Evolutionary conservation across 2,113 vertebrate species (phyloP).

Genomic region (Chionodraco myersi): DNA sequence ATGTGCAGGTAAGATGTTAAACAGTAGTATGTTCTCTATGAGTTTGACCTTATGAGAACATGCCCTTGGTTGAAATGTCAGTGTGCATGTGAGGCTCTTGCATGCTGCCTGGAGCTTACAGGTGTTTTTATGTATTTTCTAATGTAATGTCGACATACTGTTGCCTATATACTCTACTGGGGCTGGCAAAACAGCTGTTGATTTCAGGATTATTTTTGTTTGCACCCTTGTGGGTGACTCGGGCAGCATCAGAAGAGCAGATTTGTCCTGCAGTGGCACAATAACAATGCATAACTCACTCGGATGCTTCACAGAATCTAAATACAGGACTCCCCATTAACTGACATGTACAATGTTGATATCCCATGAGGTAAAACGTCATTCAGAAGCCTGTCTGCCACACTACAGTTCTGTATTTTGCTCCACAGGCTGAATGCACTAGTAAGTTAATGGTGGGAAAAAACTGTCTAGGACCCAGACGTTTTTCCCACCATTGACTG

Average conservation of each 20-base stretch:
- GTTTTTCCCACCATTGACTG: conserved; percentile 76
- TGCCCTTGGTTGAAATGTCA: neutral
- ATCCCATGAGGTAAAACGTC: conserved; percentile 17
- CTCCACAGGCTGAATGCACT: conserved; percentile 21
- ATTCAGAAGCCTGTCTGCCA: neutral
- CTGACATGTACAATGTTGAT: neutral
- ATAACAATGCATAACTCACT: neutral
- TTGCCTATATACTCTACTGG: neutral
- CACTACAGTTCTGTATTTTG: neutral
- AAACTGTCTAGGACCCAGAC: conserved; percentile 72
- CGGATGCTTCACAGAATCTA: neutral
- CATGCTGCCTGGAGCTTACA: neutral
- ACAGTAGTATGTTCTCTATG: too few species aligned
- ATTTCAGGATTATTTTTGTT: neutral
- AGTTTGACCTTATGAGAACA: too few species aligned
- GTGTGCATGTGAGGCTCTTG: neutral
- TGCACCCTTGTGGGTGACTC: neutral
- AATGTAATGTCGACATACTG: neutral
- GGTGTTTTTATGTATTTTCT: neutral
- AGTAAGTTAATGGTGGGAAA: conserved; percentile 72
- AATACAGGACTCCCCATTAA: conserved; percentile 4
- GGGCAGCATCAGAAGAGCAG: neutral
- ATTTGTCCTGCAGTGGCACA: neutral
- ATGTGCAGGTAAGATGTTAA: neutral
- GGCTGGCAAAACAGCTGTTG: neutral